Conservation (phyloP, 2,797 vertebrate genomes). For the Pseudochromis fuscus region DNA sequence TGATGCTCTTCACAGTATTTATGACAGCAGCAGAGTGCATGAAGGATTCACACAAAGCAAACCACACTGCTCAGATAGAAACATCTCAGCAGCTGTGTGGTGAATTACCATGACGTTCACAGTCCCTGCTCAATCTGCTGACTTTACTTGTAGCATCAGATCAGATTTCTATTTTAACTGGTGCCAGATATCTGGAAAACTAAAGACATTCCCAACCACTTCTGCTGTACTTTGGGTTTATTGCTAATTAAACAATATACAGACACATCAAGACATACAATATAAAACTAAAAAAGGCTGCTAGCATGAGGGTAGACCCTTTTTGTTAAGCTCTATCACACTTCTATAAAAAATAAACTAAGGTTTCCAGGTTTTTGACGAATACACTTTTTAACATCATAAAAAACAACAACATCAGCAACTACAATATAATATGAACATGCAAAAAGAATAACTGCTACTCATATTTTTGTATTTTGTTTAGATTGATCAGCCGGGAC, state of each 20-base stretch:
- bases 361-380: neutral
- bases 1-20: neutral
- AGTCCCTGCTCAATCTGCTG: neutral
- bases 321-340: too few relatives aligned
- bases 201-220: too few relatives aligned
- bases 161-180: neutral
- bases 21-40: too few relatives aligned
- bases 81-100: neutral
- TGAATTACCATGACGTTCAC: neutral
- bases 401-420: neutral
- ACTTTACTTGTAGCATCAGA: neutral
- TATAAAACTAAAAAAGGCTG: too few relatives aligned
- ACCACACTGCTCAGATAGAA: neutral
- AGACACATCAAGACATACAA: too few relatives aligned
- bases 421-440: neutral
- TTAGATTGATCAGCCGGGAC: slow-evolving; percentile 94
- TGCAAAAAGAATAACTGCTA: neutral
- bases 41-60: too few relatives aligned
- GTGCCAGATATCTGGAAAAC: neutral
- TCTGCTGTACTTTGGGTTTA: too few relatives aligned
- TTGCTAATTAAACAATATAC: too few relatives aligned
- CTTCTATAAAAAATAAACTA: too few relatives aligned
- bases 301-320: too few relatives aligned
- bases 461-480: slow-evolving; percentile 32
- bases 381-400: neutral